Conservation (phyloP, 2,113 vertebrate species). For the Apodemus sylvaticus region DNA sequence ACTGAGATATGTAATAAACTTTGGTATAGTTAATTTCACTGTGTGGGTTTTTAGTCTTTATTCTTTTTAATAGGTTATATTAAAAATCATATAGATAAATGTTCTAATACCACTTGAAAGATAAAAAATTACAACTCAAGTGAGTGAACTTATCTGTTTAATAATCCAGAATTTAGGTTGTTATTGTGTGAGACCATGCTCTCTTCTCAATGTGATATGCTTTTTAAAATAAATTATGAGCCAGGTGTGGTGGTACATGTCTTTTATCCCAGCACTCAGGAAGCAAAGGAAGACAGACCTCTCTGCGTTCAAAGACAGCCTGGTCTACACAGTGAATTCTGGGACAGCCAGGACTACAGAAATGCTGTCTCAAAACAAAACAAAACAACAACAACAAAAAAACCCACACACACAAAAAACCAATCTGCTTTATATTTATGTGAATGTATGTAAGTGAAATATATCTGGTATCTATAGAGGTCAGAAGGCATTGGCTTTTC, state of each 20-base stretch:
- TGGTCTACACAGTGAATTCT: not conserved
- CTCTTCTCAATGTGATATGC: not conserved
- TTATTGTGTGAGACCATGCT: not conserved
- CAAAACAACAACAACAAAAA: not conserved
- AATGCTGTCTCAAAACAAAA: not conserved
- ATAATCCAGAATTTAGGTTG: slow-evolving; percentile 26
- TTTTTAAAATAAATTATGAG: not conserved
- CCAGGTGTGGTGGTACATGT: not conserved
- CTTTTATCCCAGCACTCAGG: not conserved
- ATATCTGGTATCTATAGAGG: not conserved
- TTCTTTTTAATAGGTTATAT: not conserved
- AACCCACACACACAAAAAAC: not conserved
- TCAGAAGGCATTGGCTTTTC: not conserved
- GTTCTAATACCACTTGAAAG: not conserved
- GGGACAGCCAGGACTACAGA: not conserved
- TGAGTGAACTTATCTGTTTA: slow-evolving; percentile 26
- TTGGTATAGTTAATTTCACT: not conserved
- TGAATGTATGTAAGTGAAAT: not conserved
- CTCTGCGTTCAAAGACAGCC: not conserved
- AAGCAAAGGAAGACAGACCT: not conserved
- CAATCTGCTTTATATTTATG: not conserved
- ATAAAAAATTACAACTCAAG: not conserved
- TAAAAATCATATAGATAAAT: not conserved
- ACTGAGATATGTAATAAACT: not conserved
- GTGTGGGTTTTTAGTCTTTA: not conserved